These are phyloP conservation scores for Synaphobranchus kaupii DNA, from an alignment of 2,797 vertebrate species.

Conservation along the genomic window DNA sequence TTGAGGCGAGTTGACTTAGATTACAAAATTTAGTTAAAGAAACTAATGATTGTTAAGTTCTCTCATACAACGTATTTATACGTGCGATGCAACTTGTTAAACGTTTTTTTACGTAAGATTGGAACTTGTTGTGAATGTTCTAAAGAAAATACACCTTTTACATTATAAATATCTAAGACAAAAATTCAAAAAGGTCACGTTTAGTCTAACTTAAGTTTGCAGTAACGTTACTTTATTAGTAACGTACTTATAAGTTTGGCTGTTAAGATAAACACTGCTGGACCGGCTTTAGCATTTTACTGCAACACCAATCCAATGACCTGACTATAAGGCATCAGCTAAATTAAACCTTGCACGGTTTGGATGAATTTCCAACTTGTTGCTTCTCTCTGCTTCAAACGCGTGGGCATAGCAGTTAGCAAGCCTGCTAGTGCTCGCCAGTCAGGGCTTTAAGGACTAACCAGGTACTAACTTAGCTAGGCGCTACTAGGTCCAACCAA, in stretches of 20 bases:
- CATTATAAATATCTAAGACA: not conserved
- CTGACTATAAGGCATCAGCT: not conserved
- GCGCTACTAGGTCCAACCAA: not conserved
- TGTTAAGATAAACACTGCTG: not conserved
- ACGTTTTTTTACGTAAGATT: not conserved
- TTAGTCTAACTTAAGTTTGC: not conserved
- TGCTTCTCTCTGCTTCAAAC: slow-evolving; percentile 18
- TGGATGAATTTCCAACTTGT: slow-evolving; percentile 20
- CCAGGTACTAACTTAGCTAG: not conserved
- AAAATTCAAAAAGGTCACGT: not conserved
- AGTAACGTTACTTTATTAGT: too few relatives aligned
- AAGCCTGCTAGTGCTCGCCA: not conserved
- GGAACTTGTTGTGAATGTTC: not conserved
- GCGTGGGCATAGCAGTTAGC: slow-evolving; percentile 1
- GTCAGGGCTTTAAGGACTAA: not conserved
- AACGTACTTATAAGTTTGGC: not conserved
- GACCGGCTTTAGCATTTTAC: not conserved
- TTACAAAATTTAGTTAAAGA: not conserved
- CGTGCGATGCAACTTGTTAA: not conserved
- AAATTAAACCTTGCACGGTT: not conserved
- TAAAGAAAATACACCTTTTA: not conserved
- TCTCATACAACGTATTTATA: not conserved
- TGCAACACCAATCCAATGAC: not conserved
- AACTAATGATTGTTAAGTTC: not conserved
- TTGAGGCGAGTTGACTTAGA: not conserved